Base-by-base conservation (phyloP, 2,113 vertebrate species). In the human (Homo sapiens) region DNA sequence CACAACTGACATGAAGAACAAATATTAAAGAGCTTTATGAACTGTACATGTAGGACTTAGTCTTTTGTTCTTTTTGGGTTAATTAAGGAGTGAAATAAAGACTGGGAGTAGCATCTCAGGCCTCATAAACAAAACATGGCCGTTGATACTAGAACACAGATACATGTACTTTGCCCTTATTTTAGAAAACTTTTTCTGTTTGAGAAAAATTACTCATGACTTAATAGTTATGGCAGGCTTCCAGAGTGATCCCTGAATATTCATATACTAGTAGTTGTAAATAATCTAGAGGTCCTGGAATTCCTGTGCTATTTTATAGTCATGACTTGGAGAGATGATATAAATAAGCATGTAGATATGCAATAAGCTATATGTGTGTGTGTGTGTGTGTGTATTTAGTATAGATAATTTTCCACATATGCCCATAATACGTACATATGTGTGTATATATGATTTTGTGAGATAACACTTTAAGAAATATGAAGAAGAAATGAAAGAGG, bases 11-110 rank as follows among this genome's bases (percentile, higher is more conserved):
- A 9, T 40, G 23, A 95, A 84, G 50, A n/a, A 72, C 9, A 73
- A 82, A n/a, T 68, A 52, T 90, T 92, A 81, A 90, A 92, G 50
- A 95, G 22, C 18, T 92, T 85, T 66, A 14, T 59, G 23, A 82
- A 43, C 20, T 3, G 27, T 23, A 45, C 32, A 45, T 89, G n/a
- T 59, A 82, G 38, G 35, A 8, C 30, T 72, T 8, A 64, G 38
- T 79, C 14, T 68, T 95, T 90, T 90, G 43, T 90, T 94, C 27
- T 72, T 93, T 55, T 48, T 14, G 64, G 32, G 2, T 17, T 92
- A 68, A n/a, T 66, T 86, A 86, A 81, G 23, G 20, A 61, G 45
- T 45, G 66, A 45, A n/a, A 13, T 70, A 70, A 82, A 86, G 6
- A 61, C 40, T 72, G 9, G 1, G n/a, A 52, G 5, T 80, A 30